A percentile compares a stretch with the other conserved stretches of the same genome.
These are phyloP conservation scores for Oryzias woworae DNA, from an alignment of 2,113 vertebrate species.

Conservation along the genomic window DNA sequence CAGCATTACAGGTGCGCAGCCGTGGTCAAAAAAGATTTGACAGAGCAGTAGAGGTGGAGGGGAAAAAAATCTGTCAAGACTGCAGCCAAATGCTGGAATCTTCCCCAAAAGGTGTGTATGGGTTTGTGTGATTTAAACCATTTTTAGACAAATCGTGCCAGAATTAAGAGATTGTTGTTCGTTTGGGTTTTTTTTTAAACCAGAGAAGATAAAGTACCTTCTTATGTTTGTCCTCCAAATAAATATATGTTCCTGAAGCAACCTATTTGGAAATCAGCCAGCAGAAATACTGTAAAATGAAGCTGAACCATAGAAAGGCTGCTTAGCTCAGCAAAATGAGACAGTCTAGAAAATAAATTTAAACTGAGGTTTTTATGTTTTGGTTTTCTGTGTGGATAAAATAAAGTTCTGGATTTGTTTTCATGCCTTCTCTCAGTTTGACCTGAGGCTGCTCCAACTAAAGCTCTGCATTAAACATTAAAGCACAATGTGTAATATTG, in stretches of 20 bases:
- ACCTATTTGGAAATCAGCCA: not conserved
- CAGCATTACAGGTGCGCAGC: slow-evolving; percentile 47
- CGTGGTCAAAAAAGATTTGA: slow-evolving; percentile 32
- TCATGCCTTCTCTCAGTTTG: too few species aligned
- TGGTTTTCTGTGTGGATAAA: too few species aligned
- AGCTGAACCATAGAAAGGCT: not conserved
- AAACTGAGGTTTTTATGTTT: not conserved
- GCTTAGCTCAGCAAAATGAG: not conserved
- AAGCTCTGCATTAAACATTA: too few species aligned
- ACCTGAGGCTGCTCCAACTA: too few species aligned
- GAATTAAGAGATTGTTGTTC: too few species aligned
- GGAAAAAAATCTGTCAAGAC: slow-evolving; percentile 45
- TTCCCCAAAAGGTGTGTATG: slow-evolving; percentile 10
- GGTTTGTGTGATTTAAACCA: too few species aligned
- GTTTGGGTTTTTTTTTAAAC: not conserved
- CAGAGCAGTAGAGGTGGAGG: too few species aligned
- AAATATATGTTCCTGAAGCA: not conserved
- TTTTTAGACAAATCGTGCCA: too few species aligned
- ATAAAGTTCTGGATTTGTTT: too few species aligned
- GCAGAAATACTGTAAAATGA: not conserved
- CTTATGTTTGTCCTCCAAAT: not conserved
- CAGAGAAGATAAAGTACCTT: not conserved
- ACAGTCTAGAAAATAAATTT: not conserved
- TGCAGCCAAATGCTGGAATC: slow-evolving; percentile 25
- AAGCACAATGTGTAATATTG: too few species aligned